These are phyloP conservation scores for Merops nubicus DNA, from an alignment of 2,113 vertebrate genomes.

Conservation along the genomic window DNA sequence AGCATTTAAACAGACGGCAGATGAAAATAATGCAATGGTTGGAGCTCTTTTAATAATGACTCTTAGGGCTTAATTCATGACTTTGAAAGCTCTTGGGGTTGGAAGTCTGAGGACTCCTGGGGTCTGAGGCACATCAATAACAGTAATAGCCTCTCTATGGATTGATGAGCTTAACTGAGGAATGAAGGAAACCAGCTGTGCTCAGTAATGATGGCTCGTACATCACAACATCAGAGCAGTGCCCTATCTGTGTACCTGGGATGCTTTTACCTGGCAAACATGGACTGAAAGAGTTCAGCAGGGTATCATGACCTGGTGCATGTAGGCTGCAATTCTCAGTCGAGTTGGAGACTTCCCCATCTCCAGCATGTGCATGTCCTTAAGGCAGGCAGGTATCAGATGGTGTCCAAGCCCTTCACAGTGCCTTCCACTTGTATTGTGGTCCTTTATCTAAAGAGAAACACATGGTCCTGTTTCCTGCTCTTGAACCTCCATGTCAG, in stretches of 20 bases:
- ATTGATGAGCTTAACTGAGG: constrained; percentile 23
- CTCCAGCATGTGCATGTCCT: background rate
- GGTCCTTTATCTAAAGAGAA: background rate
- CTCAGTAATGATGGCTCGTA: background rate
- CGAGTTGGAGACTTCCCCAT: background rate
- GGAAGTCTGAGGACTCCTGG: constrained; percentile 29
- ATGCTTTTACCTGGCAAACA: background rate
- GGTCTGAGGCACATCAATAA: constrained; percentile 48
- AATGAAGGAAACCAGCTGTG: background rate
- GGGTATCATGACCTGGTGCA: background rate
- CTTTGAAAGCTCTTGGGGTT: constrained; percentile 23
- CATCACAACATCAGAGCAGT: background rate
- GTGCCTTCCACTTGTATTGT: rapidly evolving
- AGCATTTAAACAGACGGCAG: constrained; percentile 45
- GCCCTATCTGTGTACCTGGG: background rate
- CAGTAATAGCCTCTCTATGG: background rate
- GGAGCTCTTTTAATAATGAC: constrained; percentile 53
- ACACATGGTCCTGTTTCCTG: rapidly evolving
- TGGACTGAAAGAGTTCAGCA: background rate
- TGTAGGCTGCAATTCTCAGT: rapidly evolving
- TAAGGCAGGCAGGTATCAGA: background rate
- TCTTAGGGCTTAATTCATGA: constrained; percentile 32
- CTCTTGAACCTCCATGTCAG: background rate
- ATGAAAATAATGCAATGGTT: constrained; percentile 49
- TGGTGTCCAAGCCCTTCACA: background rate